A percentile compares a stretch with the other conserved stretches of the same genome.
These are phyloP conservation scores for Eulemur rufifrons DNA, from an alignment of 2,113 vertebrate species.

Conservation along the genomic window DNA sequence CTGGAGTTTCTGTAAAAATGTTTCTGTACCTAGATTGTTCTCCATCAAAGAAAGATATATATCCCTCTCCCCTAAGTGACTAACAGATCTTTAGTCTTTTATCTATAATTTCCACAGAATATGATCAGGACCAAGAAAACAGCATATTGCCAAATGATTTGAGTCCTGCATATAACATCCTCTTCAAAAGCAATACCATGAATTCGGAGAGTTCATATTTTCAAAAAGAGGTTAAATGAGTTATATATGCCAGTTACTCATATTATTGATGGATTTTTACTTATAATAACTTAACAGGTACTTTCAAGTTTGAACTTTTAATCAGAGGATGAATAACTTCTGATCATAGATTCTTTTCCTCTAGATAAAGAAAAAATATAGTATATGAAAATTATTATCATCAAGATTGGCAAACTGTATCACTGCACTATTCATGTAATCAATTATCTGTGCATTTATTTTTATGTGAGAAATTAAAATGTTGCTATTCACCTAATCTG, in stretches of 20 bases:
- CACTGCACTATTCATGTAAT: not conserved
- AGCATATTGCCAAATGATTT: not conserved
- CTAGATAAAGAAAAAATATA: not conserved
- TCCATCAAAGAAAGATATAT: not conserved
- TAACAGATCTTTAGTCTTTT: not conserved
- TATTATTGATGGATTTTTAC: not conserved
- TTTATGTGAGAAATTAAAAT: slow-evolving; percentile 3
- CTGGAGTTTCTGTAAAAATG: not conserved
- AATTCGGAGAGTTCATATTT: not conserved
- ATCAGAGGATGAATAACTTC: not conserved
- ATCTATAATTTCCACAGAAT: not conserved
- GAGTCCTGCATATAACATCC: not conserved
- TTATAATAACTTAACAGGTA: not conserved
- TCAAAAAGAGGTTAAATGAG: not conserved
- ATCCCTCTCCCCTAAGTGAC: not conserved
- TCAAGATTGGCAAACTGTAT: not conserved
- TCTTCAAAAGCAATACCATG: not conserved
- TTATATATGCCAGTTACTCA: not conserved
- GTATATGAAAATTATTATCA: not conserved
- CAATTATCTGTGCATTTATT: not conserved
- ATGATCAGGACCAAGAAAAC: not conserved
- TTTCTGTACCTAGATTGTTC: not conserved
- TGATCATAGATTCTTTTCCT: not conserved
- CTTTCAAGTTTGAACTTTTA: slow-evolving; percentile 4
- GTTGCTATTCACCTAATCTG: not conserved